Base-by-base conservation (phyloP, 2,888 invertebrate species). In the Agrotis exclamationis region DNA sequence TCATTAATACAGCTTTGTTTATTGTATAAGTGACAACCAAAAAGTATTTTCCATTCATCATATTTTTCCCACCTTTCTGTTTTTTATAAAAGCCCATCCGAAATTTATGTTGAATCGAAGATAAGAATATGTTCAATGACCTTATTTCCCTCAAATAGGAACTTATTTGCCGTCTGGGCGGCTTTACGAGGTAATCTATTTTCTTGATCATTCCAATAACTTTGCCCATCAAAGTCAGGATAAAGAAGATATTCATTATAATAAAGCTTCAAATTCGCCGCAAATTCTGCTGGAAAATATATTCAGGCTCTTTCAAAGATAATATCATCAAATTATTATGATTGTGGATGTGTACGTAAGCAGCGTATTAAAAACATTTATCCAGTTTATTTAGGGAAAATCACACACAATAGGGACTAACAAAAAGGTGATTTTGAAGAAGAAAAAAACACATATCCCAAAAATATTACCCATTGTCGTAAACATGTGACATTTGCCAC, bases 401-500 rank as follows among this genome's bases (percentile, higher is more conserved):
- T 50, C 33, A 45, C 44, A 65, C 56, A 74, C 58, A 77, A 66
- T 74, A 58, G 18, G 39, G 47, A 64, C 47, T 22, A 64, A 67
- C 50, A 67, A 67, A 75, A 70, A 64, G 39, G 54, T 64, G 28
- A 79, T 63, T 53, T 53, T 4, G 22, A 63, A 76, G 24, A 64
- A 45, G 24, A 62, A 50, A 57, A 63, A 76, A 65, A 54, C 62
- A 70, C 57, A 66, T 77, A 70, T 62, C 58, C 68, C 50, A 70
- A 79, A 83, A 74, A 73, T 67, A 70, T 69, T 66, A 63, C 72
- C 56, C 79, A 81, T 81, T 83, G 70, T 74, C 68, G 72, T 69
- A 74, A 76, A 78, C 71, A 80, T 78, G 71, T 85, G 83, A 82
- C 72, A 78, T 78, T 79, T 48, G 59, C 75, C 44, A 74, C 76